A percentile compares a stretch with the other conserved stretches of the same genome.
These are phyloP conservation scores for Odontophorus gujanensis DNA, from an alignment of 2,113 vertebrate species.

Conservation along the genomic window DNA sequence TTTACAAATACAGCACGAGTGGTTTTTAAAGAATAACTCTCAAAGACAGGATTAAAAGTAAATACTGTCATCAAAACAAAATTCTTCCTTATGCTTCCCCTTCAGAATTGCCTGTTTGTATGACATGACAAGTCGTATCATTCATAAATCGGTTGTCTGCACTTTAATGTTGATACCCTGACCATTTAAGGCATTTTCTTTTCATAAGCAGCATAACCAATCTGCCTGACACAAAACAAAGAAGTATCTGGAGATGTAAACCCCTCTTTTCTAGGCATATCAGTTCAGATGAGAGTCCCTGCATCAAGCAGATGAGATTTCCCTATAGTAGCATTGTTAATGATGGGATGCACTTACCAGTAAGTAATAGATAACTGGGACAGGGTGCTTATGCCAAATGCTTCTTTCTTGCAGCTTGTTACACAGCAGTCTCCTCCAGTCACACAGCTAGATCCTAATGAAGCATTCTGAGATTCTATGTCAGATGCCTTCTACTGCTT, in stretches of 20 bases:
- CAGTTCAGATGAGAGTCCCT: background rate
- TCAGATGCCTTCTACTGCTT: background rate
- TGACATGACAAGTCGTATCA: background rate
- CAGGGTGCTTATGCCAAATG: background rate
- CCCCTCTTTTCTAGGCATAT: background rate
- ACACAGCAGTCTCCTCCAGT: background rate
- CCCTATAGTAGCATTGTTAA: background rate
- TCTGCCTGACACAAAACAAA: background rate
- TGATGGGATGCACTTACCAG: background rate
- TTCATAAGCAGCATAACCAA: background rate
- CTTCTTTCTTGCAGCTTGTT: background rate
- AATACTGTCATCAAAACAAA: background rate
- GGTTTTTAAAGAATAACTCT: background rate
- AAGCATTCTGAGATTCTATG: background rate
- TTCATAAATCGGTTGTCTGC: background rate
- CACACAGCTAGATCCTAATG: background rate
- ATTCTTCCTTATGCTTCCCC: background rate
- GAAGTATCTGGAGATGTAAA: background rate
- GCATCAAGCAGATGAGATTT: background rate
- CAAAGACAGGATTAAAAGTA: background rate
- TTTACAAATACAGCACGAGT: slow-evolving; percentile 13
- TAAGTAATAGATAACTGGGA: background rate
- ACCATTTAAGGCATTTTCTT: background rate
- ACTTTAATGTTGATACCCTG: background rate
- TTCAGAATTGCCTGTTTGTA: background rate